phyloP scores from a whole-genome alignment of 2,888 invertebrate species.

The Nebria salina region DNA sequence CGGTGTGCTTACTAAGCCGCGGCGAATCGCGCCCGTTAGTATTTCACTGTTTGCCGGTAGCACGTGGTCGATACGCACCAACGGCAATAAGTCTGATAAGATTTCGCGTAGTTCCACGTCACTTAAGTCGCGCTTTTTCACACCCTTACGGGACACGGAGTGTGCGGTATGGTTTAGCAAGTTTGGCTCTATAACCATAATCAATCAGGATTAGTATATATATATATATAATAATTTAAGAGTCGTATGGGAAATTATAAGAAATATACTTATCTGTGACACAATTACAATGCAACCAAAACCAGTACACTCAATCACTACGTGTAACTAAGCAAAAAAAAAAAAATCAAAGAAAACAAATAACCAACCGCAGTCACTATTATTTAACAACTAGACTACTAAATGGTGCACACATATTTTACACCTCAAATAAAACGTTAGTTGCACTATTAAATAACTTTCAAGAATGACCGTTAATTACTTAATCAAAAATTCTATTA shows the following conservation, averaged over 20 bases:
- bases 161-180: constrained; percentile 92
- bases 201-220: constrained; percentile 51
- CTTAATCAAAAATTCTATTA: neutral
- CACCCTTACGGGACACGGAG: constrained; percentile 85
- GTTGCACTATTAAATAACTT: neutral
- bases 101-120: constrained; percentile 88
- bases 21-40: constrained; percentile 73
- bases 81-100: constrained; percentile 82
- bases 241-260: constrained; percentile 16
- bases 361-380: neutral
- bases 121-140: constrained; percentile 82
- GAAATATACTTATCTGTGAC: neutral
- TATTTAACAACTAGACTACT: neutral
- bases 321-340: neutral
- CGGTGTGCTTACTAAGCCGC: constrained; percentile 83
- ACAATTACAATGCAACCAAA: constrained; percentile 26
- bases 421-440: neutral
- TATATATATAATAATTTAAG: constrained; percentile 19
- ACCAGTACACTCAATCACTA: constrained; percentile 8
- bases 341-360: neutral
- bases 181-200: constrained; percentile 76
- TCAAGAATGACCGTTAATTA: neutral
- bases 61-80: constrained; percentile 90
- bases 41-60: constrained; percentile 85
- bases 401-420: neutral